These are phyloP conservation scores for Malacosoma neustria DNA, from an alignment of 2,888 invertebrate species.

Conservation along the genomic window DNA sequence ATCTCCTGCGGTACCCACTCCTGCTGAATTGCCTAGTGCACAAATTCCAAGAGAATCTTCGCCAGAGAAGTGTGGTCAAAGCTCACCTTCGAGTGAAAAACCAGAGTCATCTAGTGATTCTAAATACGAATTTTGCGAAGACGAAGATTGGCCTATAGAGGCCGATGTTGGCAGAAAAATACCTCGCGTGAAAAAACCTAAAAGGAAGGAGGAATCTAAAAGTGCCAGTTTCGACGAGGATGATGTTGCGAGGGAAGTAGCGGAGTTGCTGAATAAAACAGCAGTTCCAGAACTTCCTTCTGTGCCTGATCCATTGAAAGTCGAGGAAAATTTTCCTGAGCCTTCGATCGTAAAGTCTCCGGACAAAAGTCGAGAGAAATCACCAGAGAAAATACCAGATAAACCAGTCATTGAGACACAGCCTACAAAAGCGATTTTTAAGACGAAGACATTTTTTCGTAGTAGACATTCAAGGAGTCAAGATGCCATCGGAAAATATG, in stretches of 20 bases:
- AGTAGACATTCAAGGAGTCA: slow-evolving; percentile 70
- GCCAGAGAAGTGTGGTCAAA: slow-evolving; percentile 38
- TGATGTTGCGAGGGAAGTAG: slow-evolving; percentile 73
- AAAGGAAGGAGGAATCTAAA: slow-evolving; percentile 53
- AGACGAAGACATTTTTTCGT: slow-evolving; percentile 72
- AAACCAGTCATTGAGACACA: slow-evolving; percentile 28
- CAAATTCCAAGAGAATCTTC: slow-evolving; percentile 31
- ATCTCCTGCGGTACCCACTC: slow-evolving; percentile 50
- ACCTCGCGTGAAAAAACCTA: slow-evolving; percentile 73
- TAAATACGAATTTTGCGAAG: slow-evolving; percentile 88
- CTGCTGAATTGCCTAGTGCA: slow-evolving; percentile 43
- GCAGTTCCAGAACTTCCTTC: slow-evolving; percentile 73
- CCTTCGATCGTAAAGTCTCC: slow-evolving; percentile 62
- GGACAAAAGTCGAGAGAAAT: slow-evolving; percentile 46
- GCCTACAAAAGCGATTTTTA: slow-evolving; percentile 64
- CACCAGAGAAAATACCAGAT: slow-evolving; percentile 26
- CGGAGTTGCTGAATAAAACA: slow-evolving; percentile 77
- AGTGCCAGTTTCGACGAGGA: slow-evolving; percentile 57
- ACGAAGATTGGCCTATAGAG: slow-evolving; percentile 77
- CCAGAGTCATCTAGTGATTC: slow-evolving; percentile 71
- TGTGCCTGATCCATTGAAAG: slow-evolving; percentile 63
- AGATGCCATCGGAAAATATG: slow-evolving; percentile 70
- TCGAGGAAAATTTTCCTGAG: slow-evolving; percentile 76
- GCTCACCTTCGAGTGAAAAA: slow-evolving; percentile 35
- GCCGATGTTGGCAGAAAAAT: slow-evolving; percentile 77